These are phyloP conservation scores for Abramis brama DNA, from an alignment of 2,113 vertebrate genomes.

Conservation along the genomic window DNA sequence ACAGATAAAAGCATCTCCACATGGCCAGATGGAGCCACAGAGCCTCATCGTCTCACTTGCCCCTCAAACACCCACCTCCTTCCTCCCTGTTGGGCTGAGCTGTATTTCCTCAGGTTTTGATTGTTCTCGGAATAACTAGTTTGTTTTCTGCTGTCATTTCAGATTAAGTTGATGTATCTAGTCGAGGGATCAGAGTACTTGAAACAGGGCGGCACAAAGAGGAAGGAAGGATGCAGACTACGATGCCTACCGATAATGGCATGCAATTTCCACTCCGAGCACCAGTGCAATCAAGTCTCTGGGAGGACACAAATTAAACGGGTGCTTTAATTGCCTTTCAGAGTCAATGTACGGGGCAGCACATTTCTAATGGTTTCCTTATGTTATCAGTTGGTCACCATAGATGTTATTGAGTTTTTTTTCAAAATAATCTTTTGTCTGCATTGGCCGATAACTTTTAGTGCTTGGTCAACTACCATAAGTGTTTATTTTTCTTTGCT, in stretches of 20 bases:
- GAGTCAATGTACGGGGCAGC: not conserved
- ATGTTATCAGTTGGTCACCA: no score
- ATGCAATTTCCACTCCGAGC: not conserved
- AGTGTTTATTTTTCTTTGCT: not conserved
- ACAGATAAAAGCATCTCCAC: not conserved
- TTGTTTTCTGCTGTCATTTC: not conserved
- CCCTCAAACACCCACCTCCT: not conserved
- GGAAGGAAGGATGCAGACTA: slow-evolving; percentile 9
- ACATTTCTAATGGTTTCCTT: not conserved
- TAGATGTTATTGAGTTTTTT: no score
- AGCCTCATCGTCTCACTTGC: not conserved
- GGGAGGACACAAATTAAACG: not conserved
- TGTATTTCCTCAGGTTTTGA: not conserved
- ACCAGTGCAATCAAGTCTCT: not conserved
- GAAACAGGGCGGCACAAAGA: not conserved
- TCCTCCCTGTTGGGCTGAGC: not conserved
- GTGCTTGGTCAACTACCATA: not conserved
- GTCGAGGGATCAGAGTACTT: not conserved
- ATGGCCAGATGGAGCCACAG: not conserved
- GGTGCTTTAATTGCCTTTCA: not conserved
- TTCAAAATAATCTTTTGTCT: not conserved
- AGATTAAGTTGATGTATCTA: not conserved
- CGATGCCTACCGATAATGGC: not conserved
- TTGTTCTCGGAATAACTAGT: not conserved
- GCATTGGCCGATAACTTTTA: not conserved